Evolutionary conservation across 2,113 vertebrate genomes (phyloP), one percentile per base, ranked within the genome.

Genomic region (Gallinago jamesoni): DNA sequence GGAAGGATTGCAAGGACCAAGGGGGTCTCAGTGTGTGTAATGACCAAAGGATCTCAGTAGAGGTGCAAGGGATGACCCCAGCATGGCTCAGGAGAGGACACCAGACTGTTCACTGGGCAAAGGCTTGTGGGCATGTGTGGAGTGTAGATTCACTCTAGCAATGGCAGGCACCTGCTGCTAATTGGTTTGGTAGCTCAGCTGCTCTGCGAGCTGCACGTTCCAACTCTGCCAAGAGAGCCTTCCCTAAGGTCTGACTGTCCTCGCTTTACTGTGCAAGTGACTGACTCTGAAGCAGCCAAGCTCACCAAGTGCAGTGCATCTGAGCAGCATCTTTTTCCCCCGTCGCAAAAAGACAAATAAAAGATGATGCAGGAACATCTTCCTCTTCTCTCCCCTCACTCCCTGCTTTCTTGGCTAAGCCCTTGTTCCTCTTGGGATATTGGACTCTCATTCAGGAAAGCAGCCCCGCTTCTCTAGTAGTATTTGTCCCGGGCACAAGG

Each of bases 401-500:
- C 12, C 8, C 4, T 3, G 3, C 62, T 79, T 55, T 16, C 24
- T 28, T 18, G 6, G n/a, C 18, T 68, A 56, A 69, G n/a, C 4
- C 37, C 24, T 43, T 21, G 33, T 24, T 59, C 50, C 9, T 59
- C 37, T 22, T 7, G 27, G 63, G 63, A 68, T 75, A 24, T 4
- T 35, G 52, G 66, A 63, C 39, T 66, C 25, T 62, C 18, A 50
- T 62, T 89, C 55, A 56, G 64, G 22, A 93, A 81, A 57, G 53
- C 48, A 87, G 62, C 9, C 31, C 43, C 17, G 10, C 48, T 30
- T 93, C 66, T 62, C 53, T 13, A 87, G 35, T 55, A 94, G 53
- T 55, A 48, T 94, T 72, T 91, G 78, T 91, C 86, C 87, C 84
- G 77, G 77, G 75, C 35, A 79, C 90, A 89, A 93, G 84, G 74